Evolutionary conservation across 2,888 invertebrate species (phyloP), one percentile per base, ranked within the genome.

Genomic region (Ophion obscuratus): DNA sequence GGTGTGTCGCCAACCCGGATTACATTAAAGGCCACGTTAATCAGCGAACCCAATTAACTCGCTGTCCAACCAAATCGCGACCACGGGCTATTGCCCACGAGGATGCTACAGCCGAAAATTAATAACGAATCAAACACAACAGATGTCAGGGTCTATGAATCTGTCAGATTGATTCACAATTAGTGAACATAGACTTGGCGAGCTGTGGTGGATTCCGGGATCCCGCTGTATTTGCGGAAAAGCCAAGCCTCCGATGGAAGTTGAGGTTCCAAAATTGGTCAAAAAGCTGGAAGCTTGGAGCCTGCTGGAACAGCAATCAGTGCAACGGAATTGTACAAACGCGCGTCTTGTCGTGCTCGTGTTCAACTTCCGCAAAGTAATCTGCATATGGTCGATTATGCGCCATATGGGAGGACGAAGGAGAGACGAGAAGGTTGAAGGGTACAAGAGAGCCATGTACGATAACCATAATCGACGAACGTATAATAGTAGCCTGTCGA

Each of bases 401-500:
- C 20, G 59, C 20, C 7, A 74, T 40, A 74, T 17, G n/a, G 14
- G 24, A 7, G 1, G 17, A 24, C 20, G 24, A 40, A 74, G 61
- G 59, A 61, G 61, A 17, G 24, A 14, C 24, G 6, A 40, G 40
- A 9, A 40, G 40, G 40, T 40, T 40, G 40, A 17, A 74, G 36
- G 44, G 44, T 3, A 36, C 61, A 17, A 74, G 44, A 44, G 40
- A 24, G 36, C 11, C 40, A 53, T 44, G 44, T 47, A 70, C 59
- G 36, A 73, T 59, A 62, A 75, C 57, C 64, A 79, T 88, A 88
- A 86, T 83, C 83, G 87, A 87, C 67, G 83, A 86, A 83, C 78
- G 76, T 80, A 66, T 77, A 75, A 87, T 81, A 36, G 75, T 85
- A 81, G 20, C 24, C 53, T 64, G 90, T 88, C 89, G 90, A 88